Evolutionary conservation across 2,113 vertebrate genomes (phyloP), one percentile per base, ranked within the genome.

Genomic region (Rynchops niger): DNA sequence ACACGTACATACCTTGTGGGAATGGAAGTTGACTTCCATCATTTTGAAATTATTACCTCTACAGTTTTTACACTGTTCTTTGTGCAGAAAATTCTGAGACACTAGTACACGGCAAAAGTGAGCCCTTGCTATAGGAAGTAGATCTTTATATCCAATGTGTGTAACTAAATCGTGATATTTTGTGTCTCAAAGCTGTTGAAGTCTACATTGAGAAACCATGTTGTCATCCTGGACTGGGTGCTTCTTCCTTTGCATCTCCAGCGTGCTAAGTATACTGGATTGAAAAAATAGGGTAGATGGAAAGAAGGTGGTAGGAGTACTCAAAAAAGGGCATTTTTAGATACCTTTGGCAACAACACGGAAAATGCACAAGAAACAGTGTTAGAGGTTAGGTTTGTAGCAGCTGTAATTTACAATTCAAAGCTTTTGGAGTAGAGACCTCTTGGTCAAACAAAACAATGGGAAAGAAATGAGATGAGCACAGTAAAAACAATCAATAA

Each of bases 401-500:
- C 12, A 70, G 53, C 36, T 88, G 18, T 47, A 59, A 93, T 76
- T 92, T 88, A 25, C 30, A 66, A 15, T 88, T 86, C 26, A 45
- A 12, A 69, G 19, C 72, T 25, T 82, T 90, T 87, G 62, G 58
- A 62, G 32, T 40, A 25, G 53, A 92, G n/a, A 65, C 11, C 56
- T 82, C 47, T 89, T 90, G 14, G 14, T 34, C 32, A 88, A 62
- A 90, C 26, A 53, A 85, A 78, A 82, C 55, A 76, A 40, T 49
- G 20, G 36, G 58, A 76, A 86, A 85, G 4, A 88, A 95, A 32
- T 72, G 1, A 82, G 73, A 85, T 66, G 7, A 90, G 14, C 49
- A 38, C 19, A 74, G 67, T 93, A 63, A 82, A 94, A 91, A 58
- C 26, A 91, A 86, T 93, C 70, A 91, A 80, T 92, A 90, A 45